Evolutionary conservation across 2,888 invertebrate species (phyloP), one percentile per base, ranked within the genome.

Genomic region (Apotomis betuletana): DNA sequence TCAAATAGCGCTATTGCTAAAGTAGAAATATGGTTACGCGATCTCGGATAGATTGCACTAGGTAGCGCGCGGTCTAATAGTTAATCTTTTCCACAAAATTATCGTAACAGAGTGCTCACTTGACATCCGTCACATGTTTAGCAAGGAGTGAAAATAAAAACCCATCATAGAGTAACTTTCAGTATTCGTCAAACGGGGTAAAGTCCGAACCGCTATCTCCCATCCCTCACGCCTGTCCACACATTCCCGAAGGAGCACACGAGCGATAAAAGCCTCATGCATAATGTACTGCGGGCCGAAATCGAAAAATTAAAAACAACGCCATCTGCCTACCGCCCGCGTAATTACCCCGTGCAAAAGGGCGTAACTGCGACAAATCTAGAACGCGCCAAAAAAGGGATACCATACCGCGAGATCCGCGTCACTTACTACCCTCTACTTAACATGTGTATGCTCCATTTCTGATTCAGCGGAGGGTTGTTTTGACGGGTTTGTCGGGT

Each of bases 191-290:
- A 54, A 15, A 3, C 4, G 27, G 27, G 27, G 1, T 27, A 27
- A 10, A 10, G 5, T 36, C 27, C 3, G 55, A 46, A 8, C n/a
- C 83, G 84, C 85, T 77, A 0, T n/a, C 74, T 75, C 81, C 73
- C 52, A 0, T 77, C 5, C 6, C 80, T 76, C 74, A 63, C 8
- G 79, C 52, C 55, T 57, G 15, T 55, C 75, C 74, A 75, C 74
- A 75, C 80, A 84, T 83, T 91, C 92, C 92, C 92, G 88, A 89
- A 91, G 92, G 91, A 91, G 85, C 88, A 84, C 89, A 86, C 85
- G 81, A 88, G 91, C 91, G 92, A 92, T 92, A 92, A 92, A 92
- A 92, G 92, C 92, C 84, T 91, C 89, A 89, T 92, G 88, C 91
- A 92, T 92, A 88, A 92, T 92, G 90, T 85, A 92, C 81, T 78